A percentile compares a stretch with the other conserved stretches of the same genome.
These are phyloP conservation scores for Bubalus kerabau DNA, from an alignment of 2,113 vertebrate genomes.

Conservation along the genomic window DNA sequence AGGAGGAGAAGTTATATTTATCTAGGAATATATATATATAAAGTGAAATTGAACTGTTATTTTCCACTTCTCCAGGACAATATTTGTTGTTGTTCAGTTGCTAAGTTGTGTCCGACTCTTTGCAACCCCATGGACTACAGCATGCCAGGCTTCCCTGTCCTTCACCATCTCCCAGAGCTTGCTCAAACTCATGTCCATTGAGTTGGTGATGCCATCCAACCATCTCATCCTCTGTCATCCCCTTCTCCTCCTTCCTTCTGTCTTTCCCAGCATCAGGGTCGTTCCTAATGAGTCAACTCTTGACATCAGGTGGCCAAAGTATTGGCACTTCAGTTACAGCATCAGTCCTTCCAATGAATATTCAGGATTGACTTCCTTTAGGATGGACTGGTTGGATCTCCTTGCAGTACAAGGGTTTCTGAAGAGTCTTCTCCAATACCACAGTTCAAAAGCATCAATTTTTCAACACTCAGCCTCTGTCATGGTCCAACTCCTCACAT, in stretches of 20 bases:
- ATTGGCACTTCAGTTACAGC: not conserved
- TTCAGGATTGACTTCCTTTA: not conserved
- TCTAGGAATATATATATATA: not conserved
- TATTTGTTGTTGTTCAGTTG: not conserved
- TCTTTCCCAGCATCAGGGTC: not conserved
- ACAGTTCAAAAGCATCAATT: not conserved
- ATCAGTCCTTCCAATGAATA: not conserved
- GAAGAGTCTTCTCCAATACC: not conserved
- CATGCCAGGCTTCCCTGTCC: not conserved
- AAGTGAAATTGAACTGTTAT: not conserved
- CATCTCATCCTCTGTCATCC: not conserved
- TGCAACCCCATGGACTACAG: not conserved
- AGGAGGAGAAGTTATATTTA: not conserved
- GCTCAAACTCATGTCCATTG: not conserved
- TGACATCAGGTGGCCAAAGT: not conserved
- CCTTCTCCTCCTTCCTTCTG: not conserved
- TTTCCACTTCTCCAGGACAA: not conserved
- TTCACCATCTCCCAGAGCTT: not conserved
- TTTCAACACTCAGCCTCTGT: not conserved
- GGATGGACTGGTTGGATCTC: not conserved
- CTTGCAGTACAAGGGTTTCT: not conserved
- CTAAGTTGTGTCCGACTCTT: not conserved
- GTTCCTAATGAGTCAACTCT: not conserved
- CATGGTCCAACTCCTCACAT: not conserved
- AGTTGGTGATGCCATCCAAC: not conserved